Conservation (phyloP, 2,797 vertebrate species). For the Cyclura pinguis region DNA sequence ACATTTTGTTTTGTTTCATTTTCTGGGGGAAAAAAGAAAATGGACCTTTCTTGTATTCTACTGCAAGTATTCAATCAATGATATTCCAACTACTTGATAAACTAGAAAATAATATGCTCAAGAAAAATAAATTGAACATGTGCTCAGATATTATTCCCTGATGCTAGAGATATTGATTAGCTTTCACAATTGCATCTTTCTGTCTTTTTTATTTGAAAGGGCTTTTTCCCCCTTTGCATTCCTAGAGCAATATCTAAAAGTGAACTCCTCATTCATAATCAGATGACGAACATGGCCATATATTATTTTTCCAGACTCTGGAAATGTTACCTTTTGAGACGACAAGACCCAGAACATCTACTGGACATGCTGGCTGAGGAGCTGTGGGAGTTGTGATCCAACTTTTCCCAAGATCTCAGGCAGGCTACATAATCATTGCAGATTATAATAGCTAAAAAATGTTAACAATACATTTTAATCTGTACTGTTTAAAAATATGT, state of each 20-base stretch:
- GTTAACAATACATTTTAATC: not conserved
- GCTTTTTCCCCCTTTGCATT: not conserved
- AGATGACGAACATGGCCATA: constrained; percentile 6
- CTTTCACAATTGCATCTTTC: not conserved
- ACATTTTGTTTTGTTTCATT: not conserved
- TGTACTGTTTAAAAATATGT: too few species aligned
- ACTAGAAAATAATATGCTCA: not conserved
- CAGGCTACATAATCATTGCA: too few species aligned
- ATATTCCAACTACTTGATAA: not conserved
- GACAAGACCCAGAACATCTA: too few species aligned
- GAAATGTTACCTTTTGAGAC: too few species aligned
- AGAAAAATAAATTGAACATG: not conserved
- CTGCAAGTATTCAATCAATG: not conserved
- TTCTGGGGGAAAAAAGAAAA: constrained; percentile 18
- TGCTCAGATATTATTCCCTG: not conserved
- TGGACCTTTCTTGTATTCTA: not conserved
- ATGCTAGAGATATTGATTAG: constrained; percentile 5
- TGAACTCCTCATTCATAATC: constrained; percentile 4
- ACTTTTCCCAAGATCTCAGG: too few species aligned
- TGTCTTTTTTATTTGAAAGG: constrained; percentile 27
- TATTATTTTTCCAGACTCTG: not conserved
- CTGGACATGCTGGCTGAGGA: too few species aligned
- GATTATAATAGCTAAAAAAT: too few species aligned
- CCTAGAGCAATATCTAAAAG: not conserved
- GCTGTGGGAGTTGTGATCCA: too few species aligned